Base-by-base conservation (phyloP, 1,140 invertebrate species). In the Teleogryllus occipitalis region DNA sequence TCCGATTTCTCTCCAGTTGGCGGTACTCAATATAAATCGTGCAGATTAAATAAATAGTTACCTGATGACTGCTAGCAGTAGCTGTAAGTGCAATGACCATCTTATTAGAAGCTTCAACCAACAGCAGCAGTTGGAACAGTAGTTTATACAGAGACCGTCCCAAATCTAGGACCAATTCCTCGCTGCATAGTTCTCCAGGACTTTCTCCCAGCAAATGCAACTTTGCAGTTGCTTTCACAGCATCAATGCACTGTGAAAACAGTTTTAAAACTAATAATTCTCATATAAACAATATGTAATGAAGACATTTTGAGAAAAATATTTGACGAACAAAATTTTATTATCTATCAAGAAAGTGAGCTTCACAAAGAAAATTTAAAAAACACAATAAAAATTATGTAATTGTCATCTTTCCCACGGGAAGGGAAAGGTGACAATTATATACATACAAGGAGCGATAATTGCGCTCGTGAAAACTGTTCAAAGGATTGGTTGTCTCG, bases 51-150 rank as follows among this genome's bases (percentile, higher is more conserved):
- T 39, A 39, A 39, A 39, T 79, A 82, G 79, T 75, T 82, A 88
- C 88, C 80, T 89, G 86, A 48, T 87, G 86, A 78, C 85, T 88
- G 81, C 86, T 87, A 47, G 90, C 87, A 8, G 89, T 88, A 15
- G 85, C 85, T 18, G 88, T 87, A n/a, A 94, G 85, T 0, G 90
- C 87, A 0, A 87, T 85, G 78, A 97, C 88, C 89, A 98, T 93
- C 87, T 98, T 98, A 83, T 95, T 93, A 82, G 95, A 96, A 21
- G 95, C 94, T 87, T 99, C 97, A 76, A 97, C 91, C 6, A 99
- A 87, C 39, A 98, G 86, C 12, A 98, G 87, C 15, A 98, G 87
- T 85, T 99, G 97, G 84, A 99, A 98, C 84, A 98, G 95, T 7
- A 99, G 88, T 84, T 97, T 97, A 86, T 98, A 98, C 12, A 98